Percentiles rank a stretch among this genome's conserved stretches.
Evolutionary conservation across 2,888 invertebrate genomes (phyloP).

Genomic region (Seladonia tumulorum): DNA sequence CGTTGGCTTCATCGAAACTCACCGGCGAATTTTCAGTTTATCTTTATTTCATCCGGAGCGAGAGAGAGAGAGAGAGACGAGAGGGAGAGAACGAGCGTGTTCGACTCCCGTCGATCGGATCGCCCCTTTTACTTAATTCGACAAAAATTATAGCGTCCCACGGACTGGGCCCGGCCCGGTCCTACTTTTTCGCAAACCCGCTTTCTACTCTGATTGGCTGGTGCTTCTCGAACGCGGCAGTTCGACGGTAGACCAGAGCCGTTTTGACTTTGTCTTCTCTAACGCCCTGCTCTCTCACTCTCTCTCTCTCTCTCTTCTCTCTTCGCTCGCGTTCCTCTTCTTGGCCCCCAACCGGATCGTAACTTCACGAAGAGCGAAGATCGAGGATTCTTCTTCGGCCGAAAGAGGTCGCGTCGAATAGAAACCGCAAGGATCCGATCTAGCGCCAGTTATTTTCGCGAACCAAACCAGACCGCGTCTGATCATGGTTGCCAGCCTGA

Average conservation of each 20-base stretch:
- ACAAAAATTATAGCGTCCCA: constrained; percentile 36
- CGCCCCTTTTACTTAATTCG: constrained; percentile 42
- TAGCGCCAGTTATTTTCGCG: neutral
- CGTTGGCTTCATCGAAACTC: neutral
- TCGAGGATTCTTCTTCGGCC: constrained; percentile 24
- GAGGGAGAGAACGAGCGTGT: neutral
- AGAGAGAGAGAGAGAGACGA: neutral
- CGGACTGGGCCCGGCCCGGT: constrained; percentile 2
- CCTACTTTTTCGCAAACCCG: constrained; percentile 46
- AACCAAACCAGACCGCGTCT: neutral
- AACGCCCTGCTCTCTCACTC: neutral
- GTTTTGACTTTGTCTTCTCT: constrained; percentile 41
- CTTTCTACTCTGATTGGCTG: constrained; percentile 12
- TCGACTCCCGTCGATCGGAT: constrained; percentile 31
- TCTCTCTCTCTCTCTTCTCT: constrained; percentile 25
- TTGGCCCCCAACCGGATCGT: constrained; percentile 56
- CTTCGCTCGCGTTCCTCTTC: constrained; percentile 7
- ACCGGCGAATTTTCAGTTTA: neutral
- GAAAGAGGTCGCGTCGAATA: constrained; percentile 21
- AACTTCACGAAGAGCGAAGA: constrained; percentile 21
- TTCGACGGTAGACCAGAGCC: neutral
- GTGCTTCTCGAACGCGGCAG: neutral
- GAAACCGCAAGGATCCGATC: neutral
- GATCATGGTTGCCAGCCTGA: neutral
- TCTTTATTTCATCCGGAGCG: neutral